phyloP scores from a whole-genome alignment of 2,888 invertebrate genomes.

The Xestia ashworthii region DNA sequence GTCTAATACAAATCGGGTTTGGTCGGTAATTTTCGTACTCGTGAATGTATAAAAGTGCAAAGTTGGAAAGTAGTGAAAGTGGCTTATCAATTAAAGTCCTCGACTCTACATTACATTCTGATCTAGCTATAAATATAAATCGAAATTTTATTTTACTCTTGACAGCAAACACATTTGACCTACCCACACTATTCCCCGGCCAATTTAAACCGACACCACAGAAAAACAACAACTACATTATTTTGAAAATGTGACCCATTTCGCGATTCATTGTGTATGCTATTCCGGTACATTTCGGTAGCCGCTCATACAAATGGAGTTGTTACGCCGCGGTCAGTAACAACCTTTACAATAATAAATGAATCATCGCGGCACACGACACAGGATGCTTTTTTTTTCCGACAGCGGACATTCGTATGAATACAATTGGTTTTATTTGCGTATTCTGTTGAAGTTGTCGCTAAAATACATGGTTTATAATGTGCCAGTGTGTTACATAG shows the following conservation, averaged over 20 bases:
- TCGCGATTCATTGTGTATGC: constrained; percentile 65
- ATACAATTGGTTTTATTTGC: constrained; percentile 62
- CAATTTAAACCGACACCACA: constrained; percentile 21
- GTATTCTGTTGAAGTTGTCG: constrained; percentile 55
- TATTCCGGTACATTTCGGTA: constrained; percentile 53
- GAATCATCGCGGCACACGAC: constrained; percentile 59
- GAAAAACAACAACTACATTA: constrained; percentile 38
- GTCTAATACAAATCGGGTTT: too few species aligned
- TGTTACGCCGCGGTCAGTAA: constrained; percentile 60
- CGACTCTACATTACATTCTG: background rate
- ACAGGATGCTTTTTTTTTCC: constrained; percentile 57
- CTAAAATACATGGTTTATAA: constrained; percentile 30
- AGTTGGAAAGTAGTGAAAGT: too few species aligned
- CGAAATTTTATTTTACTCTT: too few species aligned
- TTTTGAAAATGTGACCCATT: constrained; percentile 47
- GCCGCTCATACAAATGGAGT: constrained; percentile 66
- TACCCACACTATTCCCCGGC: background rate
- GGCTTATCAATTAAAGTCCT: too few species aligned
- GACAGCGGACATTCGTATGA: constrained; percentile 48
- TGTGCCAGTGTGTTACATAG: background rate
- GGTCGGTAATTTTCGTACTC: too few species aligned
- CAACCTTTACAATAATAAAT: constrained; percentile 68
- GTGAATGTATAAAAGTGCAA: too few species aligned
- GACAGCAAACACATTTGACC: background rate
- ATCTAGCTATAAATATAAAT: background rate